Evolutionary conservation across 2,888 invertebrate genomes (phyloP).

Genomic region (Penaeus monodon): DNA sequence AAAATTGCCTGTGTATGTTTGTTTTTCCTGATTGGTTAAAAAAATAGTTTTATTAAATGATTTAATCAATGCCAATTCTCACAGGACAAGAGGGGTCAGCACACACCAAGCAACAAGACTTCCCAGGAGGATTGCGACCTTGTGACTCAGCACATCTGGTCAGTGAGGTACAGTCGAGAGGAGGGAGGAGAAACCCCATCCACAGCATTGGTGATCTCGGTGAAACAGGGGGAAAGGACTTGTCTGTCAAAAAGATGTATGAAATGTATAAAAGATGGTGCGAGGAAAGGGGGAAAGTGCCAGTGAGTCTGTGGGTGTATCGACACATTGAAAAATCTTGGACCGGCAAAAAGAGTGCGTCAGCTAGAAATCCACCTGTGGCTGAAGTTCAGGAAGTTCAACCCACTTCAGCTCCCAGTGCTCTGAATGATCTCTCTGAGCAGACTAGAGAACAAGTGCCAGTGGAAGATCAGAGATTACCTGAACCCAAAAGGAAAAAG

Average conservation of each 20-base stretch:
- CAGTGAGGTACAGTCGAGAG: not conserved
- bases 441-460: too few relatives aligned
- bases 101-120: conserved; percentile 54
- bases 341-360: too few relatives aligned
- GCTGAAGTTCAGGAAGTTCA: too few relatives aligned
- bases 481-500: not conserved
- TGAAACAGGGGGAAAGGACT: conserved; percentile 18
- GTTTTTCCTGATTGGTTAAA: too few relatives aligned
- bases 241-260: conserved; percentile 49
- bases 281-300: conserved; percentile 29
- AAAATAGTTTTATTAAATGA: too few relatives aligned
- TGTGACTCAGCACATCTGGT: conserved; percentile 32
- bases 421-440: too few relatives aligned
- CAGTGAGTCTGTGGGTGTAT: conserved; percentile 57
- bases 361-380: too few relatives aligned
- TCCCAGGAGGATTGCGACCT: conserved; percentile 31
- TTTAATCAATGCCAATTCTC: too few relatives aligned
- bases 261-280: conserved; percentile 40
- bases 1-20: too few relatives aligned
- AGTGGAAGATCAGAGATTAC: not conserved
- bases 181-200: not conserved
- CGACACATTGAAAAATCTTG: conserved; percentile 35
- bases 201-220: not conserved
- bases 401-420: too few relatives aligned
- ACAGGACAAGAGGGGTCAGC: conserved; percentile 50